These are phyloP conservation scores for Megalurothrips usitatus DNA, from an alignment of 2,888 invertebrate genomes.

Conservation along the genomic window DNA sequence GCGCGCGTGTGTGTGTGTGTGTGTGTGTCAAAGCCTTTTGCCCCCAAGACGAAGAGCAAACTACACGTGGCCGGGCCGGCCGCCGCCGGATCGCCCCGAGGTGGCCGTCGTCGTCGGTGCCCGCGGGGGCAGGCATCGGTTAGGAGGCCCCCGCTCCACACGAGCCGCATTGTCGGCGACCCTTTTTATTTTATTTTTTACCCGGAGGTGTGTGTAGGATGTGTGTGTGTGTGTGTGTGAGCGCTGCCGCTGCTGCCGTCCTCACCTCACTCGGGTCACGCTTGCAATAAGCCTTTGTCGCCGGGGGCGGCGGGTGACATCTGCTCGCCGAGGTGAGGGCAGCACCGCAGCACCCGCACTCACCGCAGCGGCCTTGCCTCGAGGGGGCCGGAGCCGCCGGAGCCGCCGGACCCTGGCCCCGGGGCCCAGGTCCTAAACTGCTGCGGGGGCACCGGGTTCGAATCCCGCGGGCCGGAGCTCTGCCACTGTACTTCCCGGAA, in stretches of 20 bases:
- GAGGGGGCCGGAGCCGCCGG: too few relatives aligned
- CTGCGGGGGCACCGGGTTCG: background rate
- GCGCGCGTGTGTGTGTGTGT: too few relatives aligned
- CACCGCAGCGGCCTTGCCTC: background rate
- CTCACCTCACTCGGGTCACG: background rate
- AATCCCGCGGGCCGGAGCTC: background rate
- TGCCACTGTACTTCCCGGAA: background rate
- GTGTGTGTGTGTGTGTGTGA: too few relatives aligned
- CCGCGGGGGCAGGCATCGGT: too few relatives aligned
- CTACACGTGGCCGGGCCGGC: background rate
- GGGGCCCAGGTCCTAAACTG: too few relatives aligned
- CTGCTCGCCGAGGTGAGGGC: background rate
- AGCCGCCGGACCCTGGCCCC: too few relatives aligned
- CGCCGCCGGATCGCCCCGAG: background rate
- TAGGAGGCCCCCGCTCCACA: background rate
- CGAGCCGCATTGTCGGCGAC: background rate
- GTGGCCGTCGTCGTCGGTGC: background rate
- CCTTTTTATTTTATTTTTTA: background rate
- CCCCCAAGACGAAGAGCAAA: conserved; percentile 9
- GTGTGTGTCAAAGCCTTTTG: background rate
- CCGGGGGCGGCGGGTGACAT: background rate
- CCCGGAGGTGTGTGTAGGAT: too few relatives aligned
- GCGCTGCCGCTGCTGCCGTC: background rate
- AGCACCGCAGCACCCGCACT: background rate
- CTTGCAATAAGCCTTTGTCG: background rate